These are phyloP conservation scores for Andrena hattorfiana DNA, from an alignment of 2,888 invertebrate species.

Conservation along the genomic window DNA sequence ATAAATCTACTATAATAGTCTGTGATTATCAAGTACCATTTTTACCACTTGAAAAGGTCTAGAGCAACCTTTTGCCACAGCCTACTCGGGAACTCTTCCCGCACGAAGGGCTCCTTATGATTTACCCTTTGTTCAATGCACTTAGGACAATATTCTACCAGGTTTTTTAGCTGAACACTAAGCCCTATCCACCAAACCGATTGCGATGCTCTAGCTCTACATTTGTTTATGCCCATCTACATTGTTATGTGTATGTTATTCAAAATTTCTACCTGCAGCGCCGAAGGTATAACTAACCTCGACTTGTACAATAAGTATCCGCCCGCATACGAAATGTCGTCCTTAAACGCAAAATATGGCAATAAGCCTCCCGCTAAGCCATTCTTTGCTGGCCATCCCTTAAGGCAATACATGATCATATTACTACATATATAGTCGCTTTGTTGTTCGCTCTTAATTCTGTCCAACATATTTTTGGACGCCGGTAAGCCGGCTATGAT, in stretches of 20 bases:
- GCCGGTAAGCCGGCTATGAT: constrained; percentile 52
- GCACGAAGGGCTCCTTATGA: not conserved
- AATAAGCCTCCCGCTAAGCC: not conserved
- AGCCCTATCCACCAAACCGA: constrained; percentile 12
- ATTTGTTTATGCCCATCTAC: constrained; percentile 52
- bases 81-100: not conserved
- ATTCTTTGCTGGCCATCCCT: not conserved
- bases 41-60: not conserved
- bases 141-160: constrained; percentile 8
- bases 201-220: constrained; percentile 3
- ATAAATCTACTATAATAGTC: constrained; percentile 16
- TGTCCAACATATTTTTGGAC: constrained; percentile 39
- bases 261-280: not conserved
- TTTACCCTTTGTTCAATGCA: constrained; percentile 1
- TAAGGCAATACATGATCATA: not conserved
- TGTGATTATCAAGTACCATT: constrained; percentile 1
- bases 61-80: constrained; percentile 11
- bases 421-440: not conserved
- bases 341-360: not conserved
- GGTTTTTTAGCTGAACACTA: not conserved
- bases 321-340: not conserved
- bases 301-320: constrained; percentile 19
- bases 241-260: too few species aligned
- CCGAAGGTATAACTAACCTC: constrained; percentile 15
- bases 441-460: constrained; percentile 42